Conservation (phyloP, 2,113 vertebrate species). For the Vulpes lagopus region DNA sequence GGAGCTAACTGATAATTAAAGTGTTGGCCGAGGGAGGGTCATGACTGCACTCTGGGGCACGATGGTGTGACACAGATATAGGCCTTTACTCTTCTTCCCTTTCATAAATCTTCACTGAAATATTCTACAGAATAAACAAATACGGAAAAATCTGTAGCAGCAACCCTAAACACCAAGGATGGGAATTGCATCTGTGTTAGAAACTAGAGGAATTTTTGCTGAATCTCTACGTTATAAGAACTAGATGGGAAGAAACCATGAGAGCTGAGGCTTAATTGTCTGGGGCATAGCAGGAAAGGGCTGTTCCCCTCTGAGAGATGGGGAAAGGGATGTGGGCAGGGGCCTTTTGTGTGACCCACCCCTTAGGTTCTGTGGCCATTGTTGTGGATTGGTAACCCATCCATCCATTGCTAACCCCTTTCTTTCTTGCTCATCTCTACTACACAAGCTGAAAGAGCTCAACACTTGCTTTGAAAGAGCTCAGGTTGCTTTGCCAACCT, state of each 20-base stretch:
- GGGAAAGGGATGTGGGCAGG: background rate
- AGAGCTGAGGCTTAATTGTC: conserved; percentile 1
- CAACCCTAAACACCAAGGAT: background rate
- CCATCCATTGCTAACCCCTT: background rate
- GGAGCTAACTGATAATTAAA: background rate
- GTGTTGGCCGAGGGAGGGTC: background rate
- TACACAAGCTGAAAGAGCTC: background rate
- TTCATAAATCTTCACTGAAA: conserved; percentile 9
- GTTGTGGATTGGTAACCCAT: background rate
- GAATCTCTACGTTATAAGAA: conserved; percentile 28
- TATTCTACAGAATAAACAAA: conserved; percentile 18
- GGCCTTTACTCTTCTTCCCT: background rate
- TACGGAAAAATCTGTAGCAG: background rate
- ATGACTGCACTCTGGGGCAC: background rate
- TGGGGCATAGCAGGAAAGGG: background rate
- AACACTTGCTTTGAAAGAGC: conserved; percentile 19
- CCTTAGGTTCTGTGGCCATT: background rate
- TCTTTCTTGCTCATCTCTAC: background rate
- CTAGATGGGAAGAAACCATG: background rate
- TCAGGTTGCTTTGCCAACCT: background rate
- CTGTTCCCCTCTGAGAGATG: background rate
- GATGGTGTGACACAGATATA: background rate
- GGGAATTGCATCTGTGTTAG: background rate
- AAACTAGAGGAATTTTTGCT: conserved; percentile 9
- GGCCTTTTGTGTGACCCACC: background rate